Evolutionary conservation across 2,113 vertebrate species (phyloP), one percentile per base, ranked within the genome.

Genomic region (Pao palembangensis): DNA sequence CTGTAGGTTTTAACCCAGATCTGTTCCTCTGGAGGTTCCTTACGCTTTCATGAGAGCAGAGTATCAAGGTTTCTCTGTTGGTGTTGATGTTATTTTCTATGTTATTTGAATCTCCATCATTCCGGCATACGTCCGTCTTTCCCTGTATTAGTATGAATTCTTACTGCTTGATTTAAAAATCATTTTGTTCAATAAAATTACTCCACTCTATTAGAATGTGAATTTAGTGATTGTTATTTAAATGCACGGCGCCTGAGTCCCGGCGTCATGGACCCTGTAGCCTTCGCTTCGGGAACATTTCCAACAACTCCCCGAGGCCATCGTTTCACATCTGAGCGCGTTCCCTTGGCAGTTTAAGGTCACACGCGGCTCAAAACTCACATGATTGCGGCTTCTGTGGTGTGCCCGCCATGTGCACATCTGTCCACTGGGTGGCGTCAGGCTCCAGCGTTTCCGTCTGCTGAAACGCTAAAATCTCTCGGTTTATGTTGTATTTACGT

Each of bases 61-160:
- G 83, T 90, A 88, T 90, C 90, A 90, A 79, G 58, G 65, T 47
- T 59, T 68, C 28, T 81, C 75, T 71, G 72, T 81, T 80, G 76
- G 66, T 81, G 71, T 85, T 79, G 46, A 61, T 84, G 67, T 75
- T 47, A 17, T 76, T 73, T 81, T 79, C 47, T 69, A 60, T 81
- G 70, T 67, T 69, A 62, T 81, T 82, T 82, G 34, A 67, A 79
- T 80, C 72, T 68, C 58, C 88, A 78, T 84, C 81, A 88, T 89
- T 91, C 75, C 87, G 73, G 55, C 55, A 80, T 75, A 28, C 61
- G 74, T 77, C 73, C 52, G 18, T 61, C 49, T 41, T 49, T 76
- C 43, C 64, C 51, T 64, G 42, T 85, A 67, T 2, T 68, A 67
- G 77, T 83, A 73, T 46, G 20, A 80, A 69, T 85, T 88, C 72